Evolutionary conservation across 1,140 invertebrate species (phyloP).

Genomic region (Stegodyphus mimosarum): DNA sequence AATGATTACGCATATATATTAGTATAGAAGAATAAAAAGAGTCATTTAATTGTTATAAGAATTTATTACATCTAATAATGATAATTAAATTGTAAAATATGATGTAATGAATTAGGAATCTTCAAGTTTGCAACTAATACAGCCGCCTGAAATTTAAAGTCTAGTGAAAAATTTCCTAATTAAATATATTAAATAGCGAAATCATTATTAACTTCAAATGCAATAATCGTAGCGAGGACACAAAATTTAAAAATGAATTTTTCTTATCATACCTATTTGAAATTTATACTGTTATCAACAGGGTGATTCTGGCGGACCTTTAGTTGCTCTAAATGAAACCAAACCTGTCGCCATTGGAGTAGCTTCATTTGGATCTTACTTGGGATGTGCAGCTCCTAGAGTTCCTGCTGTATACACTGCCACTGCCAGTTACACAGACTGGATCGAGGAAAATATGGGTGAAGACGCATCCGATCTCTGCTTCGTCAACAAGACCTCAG

Average conservation of each 20-base stretch:
- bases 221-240: too few relatives aligned
- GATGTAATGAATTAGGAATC: too few relatives aligned
- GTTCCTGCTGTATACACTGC: conserved; percentile 90
- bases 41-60: too few relatives aligned
- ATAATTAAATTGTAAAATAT: too few relatives aligned
- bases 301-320: conserved; percentile 62
- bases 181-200: neutral
- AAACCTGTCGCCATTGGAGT: conserved; percentile 56
- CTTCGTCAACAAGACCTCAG: conserved; percentile 37
- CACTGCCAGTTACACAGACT: conserved; percentile 79
- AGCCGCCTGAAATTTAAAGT: too few relatives aligned
- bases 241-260: too few relatives aligned
- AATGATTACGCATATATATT: too few relatives aligned
- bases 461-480: conserved; percentile 36
- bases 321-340: conserved; percentile 36
- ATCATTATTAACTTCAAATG: neutral
- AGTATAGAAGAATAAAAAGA: too few relatives aligned
- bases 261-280: too few relatives aligned
- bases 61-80: too few relatives aligned
- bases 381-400: conserved; percentile 83
- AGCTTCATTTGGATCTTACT: conserved; percentile 55
- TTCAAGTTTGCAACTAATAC: too few relatives aligned
- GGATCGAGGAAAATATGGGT: conserved; percentile 73
- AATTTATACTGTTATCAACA: neutral
- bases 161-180: too few relatives aligned